Percentiles rank a stretch among this genome's conserved stretches.
Conservation (phyloP, 2,797 vertebrate genomes). For the Peromyscus nudipes region DNA sequence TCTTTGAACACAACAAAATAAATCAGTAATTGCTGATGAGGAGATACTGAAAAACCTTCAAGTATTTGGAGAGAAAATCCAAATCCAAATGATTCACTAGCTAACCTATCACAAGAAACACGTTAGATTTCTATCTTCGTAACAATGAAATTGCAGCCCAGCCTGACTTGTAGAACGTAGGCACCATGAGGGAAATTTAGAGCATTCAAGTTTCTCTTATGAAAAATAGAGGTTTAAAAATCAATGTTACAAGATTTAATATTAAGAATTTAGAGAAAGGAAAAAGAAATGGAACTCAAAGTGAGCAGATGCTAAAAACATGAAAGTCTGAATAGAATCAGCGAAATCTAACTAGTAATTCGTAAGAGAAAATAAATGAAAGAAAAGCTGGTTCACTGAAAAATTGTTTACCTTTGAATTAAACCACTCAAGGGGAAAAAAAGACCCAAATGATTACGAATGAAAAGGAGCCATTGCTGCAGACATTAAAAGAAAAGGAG, state of each 20-base stretch:
- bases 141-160: background rate
- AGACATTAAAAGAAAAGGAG: conserved; percentile 1
- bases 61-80: conserved; percentile 4
- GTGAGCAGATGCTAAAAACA: background rate
- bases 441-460: background rate
- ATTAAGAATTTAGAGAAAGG: background rate
- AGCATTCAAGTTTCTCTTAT: background rate
- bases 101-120: background rate
- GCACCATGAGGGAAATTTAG: background rate
- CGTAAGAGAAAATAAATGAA: background rate
- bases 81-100: background rate
- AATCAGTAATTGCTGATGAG: background rate
- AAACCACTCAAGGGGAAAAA: background rate
- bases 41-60: background rate
- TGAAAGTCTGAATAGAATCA: conserved; percentile 14
- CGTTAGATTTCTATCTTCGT: background rate
- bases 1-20: conserved; percentile 42
- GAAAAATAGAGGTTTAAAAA: conserved; percentile 6
- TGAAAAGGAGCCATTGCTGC: background rate
- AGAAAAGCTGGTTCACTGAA: background rate
- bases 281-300: background rate
- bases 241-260: background rate
- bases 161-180: background rate
- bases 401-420: background rate
- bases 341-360: background rate